phyloP scores from a whole-genome alignment of 2,797 vertebrate species.

The Danio jaintianensis region DNA sequence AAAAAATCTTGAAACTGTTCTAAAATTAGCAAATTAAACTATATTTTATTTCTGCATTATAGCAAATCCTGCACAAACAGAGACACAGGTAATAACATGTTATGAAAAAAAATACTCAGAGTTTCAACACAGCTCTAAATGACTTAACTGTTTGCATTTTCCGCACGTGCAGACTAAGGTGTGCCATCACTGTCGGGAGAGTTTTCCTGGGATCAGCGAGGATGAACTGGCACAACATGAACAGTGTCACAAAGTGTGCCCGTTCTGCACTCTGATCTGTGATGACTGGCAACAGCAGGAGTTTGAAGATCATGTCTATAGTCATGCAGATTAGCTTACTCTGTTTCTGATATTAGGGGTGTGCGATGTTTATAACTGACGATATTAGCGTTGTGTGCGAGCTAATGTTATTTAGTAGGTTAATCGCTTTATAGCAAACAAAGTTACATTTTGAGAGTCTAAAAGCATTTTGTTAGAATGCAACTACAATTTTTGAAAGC shows the following conservation, averaged over 20 bases:
- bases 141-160: not conserved
- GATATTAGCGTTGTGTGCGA: no score
- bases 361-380: no score
- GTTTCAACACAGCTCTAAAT: not conserved
- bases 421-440: no score
- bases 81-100: slow-evolving; percentile 57
- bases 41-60: slow-evolving; percentile 13
- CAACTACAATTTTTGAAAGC: no score
- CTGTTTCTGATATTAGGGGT: no score
- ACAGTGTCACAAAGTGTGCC: slow-evolving; percentile 77
- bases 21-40: not conserved
- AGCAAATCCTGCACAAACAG: slow-evolving; percentile 46
- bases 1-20: not conserved
- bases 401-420: no score
- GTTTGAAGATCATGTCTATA: slow-evolving; percentile 82
- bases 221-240: slow-evolving; percentile 75
- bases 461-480: no score
- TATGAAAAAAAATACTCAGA: not conserved
- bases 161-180: slow-evolving; percentile 46
- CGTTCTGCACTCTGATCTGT: slow-evolving; percentile 78
- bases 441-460: no score
- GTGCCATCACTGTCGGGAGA: slow-evolving; percentile 76
- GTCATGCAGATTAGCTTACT: slow-evolving; percentile 69
- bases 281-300: slow-evolving; percentile 74
- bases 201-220: slow-evolving; percentile 74